Conservation (phyloP, 1,140 invertebrate species). For the Caenorhabditis brenneri region DNA sequence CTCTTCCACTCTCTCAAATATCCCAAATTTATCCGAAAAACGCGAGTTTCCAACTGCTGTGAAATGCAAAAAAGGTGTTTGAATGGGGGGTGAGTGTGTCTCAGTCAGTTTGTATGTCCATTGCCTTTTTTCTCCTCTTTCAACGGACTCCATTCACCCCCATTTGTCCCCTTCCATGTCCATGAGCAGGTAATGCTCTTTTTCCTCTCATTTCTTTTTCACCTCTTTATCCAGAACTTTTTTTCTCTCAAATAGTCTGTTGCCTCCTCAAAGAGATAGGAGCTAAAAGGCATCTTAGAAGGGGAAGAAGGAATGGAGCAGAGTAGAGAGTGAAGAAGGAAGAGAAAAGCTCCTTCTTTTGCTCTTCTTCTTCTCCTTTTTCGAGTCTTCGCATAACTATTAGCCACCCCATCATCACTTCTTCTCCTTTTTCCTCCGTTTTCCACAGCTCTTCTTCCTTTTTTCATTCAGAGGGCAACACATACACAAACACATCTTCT, state of each 20-base stretch:
- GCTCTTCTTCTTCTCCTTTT: constrained; percentile 1
- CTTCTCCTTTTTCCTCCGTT: neutral
- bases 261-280: neutral
- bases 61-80: constrained; percentile 36
- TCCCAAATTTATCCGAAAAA: neutral
- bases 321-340: neutral
- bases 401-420: constrained; percentile 40
- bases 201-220: neutral
- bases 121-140: neutral
- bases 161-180: constrained; percentile 19
- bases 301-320: neutral
- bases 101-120: neutral
- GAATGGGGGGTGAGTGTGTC: neutral
- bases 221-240: neutral
- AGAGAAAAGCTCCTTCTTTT: constrained; percentile 9
- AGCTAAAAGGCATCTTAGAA: constrained; percentile 38
- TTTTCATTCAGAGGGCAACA: neutral
- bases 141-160: neutral
- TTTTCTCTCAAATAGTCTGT: neutral
- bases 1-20: neutral
- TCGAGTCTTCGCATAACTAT: constrained; percentile 40
- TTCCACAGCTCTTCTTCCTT: constrained; percentile 12
- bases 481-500: too few species aligned
- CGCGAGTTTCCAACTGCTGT: neutral
- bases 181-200: constrained; percentile 11